phyloP scores from a whole-genome alignment of 2,113 vertebrate genomes.

The Carassius gibelio region DNA sequence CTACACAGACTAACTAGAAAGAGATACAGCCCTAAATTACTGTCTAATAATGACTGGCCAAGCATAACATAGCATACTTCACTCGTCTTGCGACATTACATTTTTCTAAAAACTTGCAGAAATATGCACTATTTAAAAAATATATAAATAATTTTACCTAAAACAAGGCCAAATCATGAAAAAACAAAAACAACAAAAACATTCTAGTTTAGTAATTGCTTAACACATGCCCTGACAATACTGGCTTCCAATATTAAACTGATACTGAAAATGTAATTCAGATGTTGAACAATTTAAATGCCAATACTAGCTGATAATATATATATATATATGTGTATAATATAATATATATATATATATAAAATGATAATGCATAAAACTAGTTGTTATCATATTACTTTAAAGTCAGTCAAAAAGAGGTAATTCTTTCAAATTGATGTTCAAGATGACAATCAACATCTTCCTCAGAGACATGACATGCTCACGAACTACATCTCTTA shows the following conservation, averaged over 20 bases:
- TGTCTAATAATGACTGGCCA: background rate
- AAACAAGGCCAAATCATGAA: too few relatives aligned
- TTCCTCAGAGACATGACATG: background rate
- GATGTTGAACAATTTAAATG: background rate
- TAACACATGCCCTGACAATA: background rate
- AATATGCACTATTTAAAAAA: too few relatives aligned
- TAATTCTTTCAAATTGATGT: background rate
- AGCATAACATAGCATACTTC: background rate
- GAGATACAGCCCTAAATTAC: background rate
- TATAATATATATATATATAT: background rate
- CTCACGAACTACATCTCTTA: background rate
- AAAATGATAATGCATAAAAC: background rate
- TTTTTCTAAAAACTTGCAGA: too few relatives aligned
- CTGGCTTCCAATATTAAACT: background rate
- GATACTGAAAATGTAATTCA: background rate
- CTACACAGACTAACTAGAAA: background rate
- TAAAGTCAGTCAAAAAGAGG: background rate
- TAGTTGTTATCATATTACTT: background rate
- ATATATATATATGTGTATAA: too few relatives aligned
- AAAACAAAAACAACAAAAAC: too few relatives aligned
- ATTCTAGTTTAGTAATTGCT: too few relatives aligned
- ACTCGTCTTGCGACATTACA: background rate
- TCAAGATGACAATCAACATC: slow-evolving; percentile 5
- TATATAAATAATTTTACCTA: too few relatives aligned
- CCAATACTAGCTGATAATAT: background rate